Conservation (phyloP, 2,113 vertebrate species). For the Spheniscus mendiculus region DNA sequence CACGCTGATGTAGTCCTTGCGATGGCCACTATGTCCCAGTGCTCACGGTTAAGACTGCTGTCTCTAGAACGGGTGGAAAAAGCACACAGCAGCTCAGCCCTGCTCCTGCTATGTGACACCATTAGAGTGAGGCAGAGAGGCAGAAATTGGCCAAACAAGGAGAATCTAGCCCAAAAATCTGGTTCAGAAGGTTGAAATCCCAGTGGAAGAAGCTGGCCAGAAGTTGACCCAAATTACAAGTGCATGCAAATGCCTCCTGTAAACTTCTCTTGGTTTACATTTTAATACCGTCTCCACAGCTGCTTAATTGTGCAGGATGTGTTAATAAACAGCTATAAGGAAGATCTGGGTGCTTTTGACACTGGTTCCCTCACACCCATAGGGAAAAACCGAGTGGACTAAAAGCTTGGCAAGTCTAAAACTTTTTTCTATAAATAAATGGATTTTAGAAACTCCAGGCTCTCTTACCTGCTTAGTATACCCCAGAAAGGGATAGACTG, state of each 20-base stretch:
- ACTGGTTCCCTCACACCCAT: neutral
- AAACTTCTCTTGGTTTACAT: neutral
- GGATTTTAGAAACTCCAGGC: neutral
- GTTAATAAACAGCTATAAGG: neutral
- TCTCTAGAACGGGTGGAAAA: neutral
- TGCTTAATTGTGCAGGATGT: neutral
- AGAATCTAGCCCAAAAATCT: neutral
- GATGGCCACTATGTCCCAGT: neutral
- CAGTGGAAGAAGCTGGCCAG: neutral
- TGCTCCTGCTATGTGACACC: neutral
- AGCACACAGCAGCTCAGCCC: neutral
- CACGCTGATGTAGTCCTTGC: neutral
- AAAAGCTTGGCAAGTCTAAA: neutral
- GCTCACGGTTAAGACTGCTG: neutral
- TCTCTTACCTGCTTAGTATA: neutral
- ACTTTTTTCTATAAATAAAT: neutral
- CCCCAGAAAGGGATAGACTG: neutral
- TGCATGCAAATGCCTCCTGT: neutral
- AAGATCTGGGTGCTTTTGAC: neutral
- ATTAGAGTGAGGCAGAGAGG: neutral
- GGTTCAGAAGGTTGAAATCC: neutral
- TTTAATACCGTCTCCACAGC: neutral
- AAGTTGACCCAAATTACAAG: neutral
- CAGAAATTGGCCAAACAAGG: neutral
- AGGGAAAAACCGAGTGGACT: neutral